Percentiles rank a stretch among this genome's conserved stretches.
Conservation (phyloP, 2,888 invertebrate genomes). For the Orthosia cruda region DNA sequence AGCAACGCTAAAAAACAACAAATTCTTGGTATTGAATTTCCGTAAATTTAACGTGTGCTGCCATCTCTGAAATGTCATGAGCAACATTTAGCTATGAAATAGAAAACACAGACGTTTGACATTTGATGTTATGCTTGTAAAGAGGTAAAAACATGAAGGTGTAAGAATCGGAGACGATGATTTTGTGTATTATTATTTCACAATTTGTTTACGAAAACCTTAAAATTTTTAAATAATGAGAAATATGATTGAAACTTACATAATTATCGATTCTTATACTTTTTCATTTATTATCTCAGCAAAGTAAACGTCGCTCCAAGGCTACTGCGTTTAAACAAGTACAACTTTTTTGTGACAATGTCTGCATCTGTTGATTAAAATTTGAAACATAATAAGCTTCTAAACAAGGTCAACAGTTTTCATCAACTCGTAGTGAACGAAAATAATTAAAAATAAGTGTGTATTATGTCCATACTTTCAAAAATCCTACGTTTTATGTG, state of each 20-base stretch:
- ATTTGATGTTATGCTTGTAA: conserved; percentile 76
- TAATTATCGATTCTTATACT: neutral
- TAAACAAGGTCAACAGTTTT: conserved; percentile 92
- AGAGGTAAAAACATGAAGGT: conserved; percentile 65
- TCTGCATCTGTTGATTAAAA: conserved; percentile 92
- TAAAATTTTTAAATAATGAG: neutral
- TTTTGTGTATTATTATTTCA: neutral
- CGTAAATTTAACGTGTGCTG: conserved; percentile 78
- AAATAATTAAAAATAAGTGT: conserved; percentile 89
- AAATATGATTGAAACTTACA: neutral
- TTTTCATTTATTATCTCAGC: conserved; percentile 30
- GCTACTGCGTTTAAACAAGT: conserved; percentile 79
- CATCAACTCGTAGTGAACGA: conserved; percentile 89
- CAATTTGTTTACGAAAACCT: neutral
- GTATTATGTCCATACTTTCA: conserved; percentile 83
- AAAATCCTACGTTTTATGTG: conserved; percentile 81
- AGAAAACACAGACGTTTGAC: conserved; percentile 70
- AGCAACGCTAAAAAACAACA: conserved; percentile 79
- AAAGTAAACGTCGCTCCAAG: conserved; percentile 75
- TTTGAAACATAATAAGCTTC: conserved; percentile 92
- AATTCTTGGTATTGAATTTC: conserved; percentile 83
- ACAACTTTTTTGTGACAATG: conserved; percentile 90
- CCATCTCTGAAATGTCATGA: conserved; percentile 79
- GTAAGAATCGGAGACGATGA: neutral
- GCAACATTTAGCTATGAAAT: conserved; percentile 57